Evolutionary conservation across 2,888 invertebrate species (phyloP).

Genomic region (Volucella inflata): DNA sequence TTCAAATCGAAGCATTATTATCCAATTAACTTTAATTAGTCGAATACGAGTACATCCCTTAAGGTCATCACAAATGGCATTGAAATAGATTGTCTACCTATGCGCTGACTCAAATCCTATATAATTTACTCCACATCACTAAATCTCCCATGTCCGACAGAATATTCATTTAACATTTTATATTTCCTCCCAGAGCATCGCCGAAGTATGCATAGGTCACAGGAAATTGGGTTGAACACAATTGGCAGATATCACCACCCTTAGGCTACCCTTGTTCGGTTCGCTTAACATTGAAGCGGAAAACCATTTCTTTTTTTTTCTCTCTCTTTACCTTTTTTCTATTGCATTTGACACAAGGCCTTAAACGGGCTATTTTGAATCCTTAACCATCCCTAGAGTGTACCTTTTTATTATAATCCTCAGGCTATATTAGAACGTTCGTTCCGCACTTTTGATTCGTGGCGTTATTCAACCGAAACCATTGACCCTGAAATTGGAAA

Average conservation of each 20-base stretch:
- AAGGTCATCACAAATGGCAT: too few species aligned
- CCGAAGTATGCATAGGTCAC: constrained; percentile 24
- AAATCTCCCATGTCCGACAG: constrained; percentile 59
- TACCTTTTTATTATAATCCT: neutral
- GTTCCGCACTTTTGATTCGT: constrained; percentile 17
- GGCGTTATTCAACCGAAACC: constrained; percentile 43
- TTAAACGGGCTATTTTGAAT: constrained; percentile 22
- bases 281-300: constrained; percentile 16
- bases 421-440: neutral
- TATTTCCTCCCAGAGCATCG: constrained; percentile 33
- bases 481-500: constrained; percentile 44
- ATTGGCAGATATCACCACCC: neutral
- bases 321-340: neutral
- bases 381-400: constrained; percentile 16
- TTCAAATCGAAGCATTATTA: too few species aligned
- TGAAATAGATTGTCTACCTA: too few species aligned
- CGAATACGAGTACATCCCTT: too few species aligned
- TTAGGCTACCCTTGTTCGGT: constrained; percentile 2
- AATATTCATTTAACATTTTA: constrained; percentile 27
- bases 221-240: constrained; percentile 10
- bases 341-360: constrained; percentile 36
- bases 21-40: too few species aligned
- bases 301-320: constrained; percentile 8
- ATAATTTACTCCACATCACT: constrained; percentile 6
- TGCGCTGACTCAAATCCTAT: neutral